These are phyloP conservation scores for Patella vulgata DNA, from an alignment of 1,140 invertebrate genomes.

Conservation along the genomic window DNA sequence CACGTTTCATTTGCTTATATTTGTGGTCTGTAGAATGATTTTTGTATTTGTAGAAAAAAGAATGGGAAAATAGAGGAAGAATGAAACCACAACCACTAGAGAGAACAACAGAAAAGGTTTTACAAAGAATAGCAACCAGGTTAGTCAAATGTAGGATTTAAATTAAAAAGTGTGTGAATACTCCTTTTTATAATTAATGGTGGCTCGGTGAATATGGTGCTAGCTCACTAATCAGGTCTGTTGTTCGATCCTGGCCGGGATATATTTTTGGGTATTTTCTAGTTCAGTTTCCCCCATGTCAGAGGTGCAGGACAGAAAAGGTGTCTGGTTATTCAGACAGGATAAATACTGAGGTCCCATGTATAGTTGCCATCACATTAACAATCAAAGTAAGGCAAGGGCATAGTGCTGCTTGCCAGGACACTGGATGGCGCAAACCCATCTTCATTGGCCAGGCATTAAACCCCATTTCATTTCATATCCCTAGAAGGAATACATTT, in stretches of 20 bases:
- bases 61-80: conserved; percentile 75
- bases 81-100: conserved; percentile 80
- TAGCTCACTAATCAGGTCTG: no score
- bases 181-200: conserved; percentile 1
- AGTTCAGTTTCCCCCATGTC: background rate
- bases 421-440: no score
- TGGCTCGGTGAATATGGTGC: background rate
- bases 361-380: no score
- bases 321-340: background rate
- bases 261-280: conserved; percentile 1
- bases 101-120: conserved; percentile 75
- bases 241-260: background rate
- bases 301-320: background rate
- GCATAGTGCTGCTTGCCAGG: no score
- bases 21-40: no score
- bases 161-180: background rate
- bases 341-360: no score
- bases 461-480: no score
- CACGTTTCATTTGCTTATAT: no score
- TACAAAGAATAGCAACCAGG: conserved; percentile 85
- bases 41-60: conserved; percentile 66
- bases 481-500: no score
- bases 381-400: no score
- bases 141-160: conserved; percentile 43
- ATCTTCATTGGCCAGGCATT: no score